A percentile compares a stretch with the other conserved stretches of the same genome.
Evolutionary conservation across 2,113 vertebrate species (phyloP).

Genomic region (Scomber scombrus): DNA sequence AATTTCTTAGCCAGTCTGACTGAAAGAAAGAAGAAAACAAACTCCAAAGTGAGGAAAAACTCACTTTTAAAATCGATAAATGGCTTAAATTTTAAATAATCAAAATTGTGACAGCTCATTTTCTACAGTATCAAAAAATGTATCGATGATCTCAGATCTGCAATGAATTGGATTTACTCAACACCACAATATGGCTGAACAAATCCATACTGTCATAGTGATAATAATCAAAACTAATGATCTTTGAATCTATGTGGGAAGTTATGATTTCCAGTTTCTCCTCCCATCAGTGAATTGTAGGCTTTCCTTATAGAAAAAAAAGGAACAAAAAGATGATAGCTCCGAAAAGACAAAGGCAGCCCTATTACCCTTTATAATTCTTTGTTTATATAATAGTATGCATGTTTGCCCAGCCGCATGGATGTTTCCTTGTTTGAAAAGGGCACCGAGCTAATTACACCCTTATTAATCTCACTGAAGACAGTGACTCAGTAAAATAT

Average conservation of each 20-base stretch:
- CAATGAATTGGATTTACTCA: not conserved
- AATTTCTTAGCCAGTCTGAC: not conserved
- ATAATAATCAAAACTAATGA: not conserved
- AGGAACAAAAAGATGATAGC: not conserved
- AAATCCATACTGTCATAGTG: too few relatives aligned
- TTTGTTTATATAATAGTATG: conserved; percentile 35
- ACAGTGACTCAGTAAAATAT: not conserved
- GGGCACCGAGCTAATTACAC: conserved; percentile 56
- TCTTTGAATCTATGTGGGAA: not conserved
- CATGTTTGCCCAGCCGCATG: conserved; percentile 17
- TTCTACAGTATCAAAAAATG: not conserved
- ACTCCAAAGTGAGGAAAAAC: not conserved
- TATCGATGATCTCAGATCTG: not conserved
- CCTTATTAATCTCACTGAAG: conserved; percentile 45
- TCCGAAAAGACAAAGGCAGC: conserved; percentile 31
- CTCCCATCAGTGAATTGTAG: not conserved
- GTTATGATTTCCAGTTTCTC: not conserved
- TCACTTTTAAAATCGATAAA: not conserved
- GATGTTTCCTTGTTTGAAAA: conserved; percentile 40
- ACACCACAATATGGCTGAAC: not conserved
- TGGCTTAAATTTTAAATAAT: not conserved
- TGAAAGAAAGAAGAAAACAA: not conserved
- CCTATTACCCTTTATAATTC: conserved; percentile 7
- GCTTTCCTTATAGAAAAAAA: not conserved
- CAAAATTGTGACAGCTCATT: not conserved